Percentiles rank a stretch among this genome's conserved stretches.
phyloP scores from a whole-genome alignment of 1,140 invertebrate species.

The Mizuhopecten yessoensis region DNA sequence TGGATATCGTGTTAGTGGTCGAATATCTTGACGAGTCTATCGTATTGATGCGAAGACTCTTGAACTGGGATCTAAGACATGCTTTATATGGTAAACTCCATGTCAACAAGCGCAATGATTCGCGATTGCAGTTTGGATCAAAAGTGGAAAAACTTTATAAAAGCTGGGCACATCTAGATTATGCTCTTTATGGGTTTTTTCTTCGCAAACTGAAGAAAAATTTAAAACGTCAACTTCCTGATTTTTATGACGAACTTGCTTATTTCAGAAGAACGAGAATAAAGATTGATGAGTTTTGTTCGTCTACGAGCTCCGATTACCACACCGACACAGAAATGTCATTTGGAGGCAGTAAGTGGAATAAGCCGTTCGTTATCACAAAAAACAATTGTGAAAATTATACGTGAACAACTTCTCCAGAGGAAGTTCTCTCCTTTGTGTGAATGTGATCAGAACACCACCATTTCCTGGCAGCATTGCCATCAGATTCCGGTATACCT shows the following conservation, averaged over 20 bases:
- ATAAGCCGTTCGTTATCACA: not conserved
- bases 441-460: too few relatives aligned
- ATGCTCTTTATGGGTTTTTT: not conserved
- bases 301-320: not conserved
- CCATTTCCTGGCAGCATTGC: too few relatives aligned
- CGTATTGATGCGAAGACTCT: constrained; percentile 83
- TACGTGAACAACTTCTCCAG: too few relatives aligned
- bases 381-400: not conserved
- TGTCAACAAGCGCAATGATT: too few relatives aligned
- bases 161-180: not conserved
- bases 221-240: not conserved
- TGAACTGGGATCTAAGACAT: constrained; percentile 84
- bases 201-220: not conserved
- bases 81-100: constrained; percentile 71
- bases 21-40: constrained; percentile 85
- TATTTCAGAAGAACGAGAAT: not conserved
- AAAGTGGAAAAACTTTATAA: not conserved
- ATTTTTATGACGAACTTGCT: not conserved
- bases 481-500: too few relatives aligned
- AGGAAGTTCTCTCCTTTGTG: too few relatives aligned
- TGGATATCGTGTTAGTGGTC: constrained; percentile 84
- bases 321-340: not conserved
- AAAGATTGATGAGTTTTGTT: not conserved
- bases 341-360: not conserved
- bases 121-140: not conserved